phyloP scores from a whole-genome alignment of 2,888 invertebrate genomes.

The Noctua janthe region DNA sequence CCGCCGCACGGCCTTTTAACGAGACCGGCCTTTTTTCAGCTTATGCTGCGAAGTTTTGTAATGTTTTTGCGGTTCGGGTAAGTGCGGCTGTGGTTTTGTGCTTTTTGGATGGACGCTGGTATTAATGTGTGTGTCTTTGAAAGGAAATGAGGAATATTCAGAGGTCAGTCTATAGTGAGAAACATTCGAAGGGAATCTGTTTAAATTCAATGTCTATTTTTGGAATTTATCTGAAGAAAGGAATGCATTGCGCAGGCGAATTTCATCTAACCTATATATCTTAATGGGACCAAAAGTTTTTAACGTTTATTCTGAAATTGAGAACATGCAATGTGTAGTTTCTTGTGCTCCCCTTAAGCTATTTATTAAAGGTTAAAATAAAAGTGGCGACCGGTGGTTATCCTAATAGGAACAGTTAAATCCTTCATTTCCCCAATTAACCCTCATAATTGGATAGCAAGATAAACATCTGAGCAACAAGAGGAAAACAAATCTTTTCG shows the following conservation, averaged over 20 bases:
- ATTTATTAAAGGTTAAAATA: conserved; percentile 8
- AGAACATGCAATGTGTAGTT: no score
- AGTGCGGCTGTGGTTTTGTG: conserved; percentile 57
- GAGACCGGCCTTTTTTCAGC: conserved; percentile 75
- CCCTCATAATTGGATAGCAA: conserved; percentile 63
- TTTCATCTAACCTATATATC: background rate
- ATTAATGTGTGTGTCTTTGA: conserved; percentile 25
- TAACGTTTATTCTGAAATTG: background rate
- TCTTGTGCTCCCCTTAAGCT: background rate
- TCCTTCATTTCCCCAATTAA: conserved; percentile 62
- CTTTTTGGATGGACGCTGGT: conserved; percentile 32
- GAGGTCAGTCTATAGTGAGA: background rate
- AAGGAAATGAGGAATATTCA: background rate
- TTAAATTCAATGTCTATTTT: background rate
- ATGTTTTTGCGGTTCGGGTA: conserved; percentile 62
- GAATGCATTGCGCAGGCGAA: background rate
- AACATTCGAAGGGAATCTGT: background rate
- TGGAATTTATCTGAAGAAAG: background rate
- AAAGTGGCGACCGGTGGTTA: conserved; percentile 28
- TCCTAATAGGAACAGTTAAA: conserved; percentile 55
- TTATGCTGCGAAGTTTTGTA: conserved; percentile 65
- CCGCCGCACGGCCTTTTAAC: conserved; percentile 78
- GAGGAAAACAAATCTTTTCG: conserved; percentile 61
- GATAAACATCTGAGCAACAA: conserved; percentile 55
- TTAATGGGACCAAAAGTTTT: background rate